Evolutionary conservation across 2,797 vertebrate species (phyloP).

Genomic region (Heteromormyrus szaboi): DNA sequence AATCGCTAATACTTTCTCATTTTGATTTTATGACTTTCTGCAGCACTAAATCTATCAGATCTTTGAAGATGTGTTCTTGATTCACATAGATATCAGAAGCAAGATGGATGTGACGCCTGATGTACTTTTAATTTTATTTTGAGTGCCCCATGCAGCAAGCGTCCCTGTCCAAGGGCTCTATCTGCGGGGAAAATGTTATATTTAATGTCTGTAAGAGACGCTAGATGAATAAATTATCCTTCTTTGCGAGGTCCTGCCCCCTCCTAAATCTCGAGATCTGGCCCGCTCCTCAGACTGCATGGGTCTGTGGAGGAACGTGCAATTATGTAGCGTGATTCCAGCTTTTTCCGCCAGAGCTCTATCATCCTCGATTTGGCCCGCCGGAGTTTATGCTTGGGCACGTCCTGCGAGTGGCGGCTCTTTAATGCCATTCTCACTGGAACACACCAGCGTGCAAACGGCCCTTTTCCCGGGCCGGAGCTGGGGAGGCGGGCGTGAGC

Average conservation of each 20-base stretch:
- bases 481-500: conserved; percentile 25
- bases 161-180: not conserved
- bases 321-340: conserved; percentile 3
- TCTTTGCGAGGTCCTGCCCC: not conserved
- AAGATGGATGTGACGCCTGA: not conserved
- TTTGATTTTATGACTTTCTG: not conserved
- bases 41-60: not conserved
- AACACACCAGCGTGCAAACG: not conserved
- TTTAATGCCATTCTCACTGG: conserved; percentile 5
- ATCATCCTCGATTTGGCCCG: not conserved
- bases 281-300: not conserved
- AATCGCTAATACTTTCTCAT: not conserved
- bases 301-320: not conserved
- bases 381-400: not conserved
- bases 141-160: not conserved
- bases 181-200: not conserved
- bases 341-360: not conserved
- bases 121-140: not conserved
- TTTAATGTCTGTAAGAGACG: conserved; percentile 1
- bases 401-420: not conserved
- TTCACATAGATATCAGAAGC: not conserved
- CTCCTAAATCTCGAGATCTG: not conserved
- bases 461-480: not conserved
- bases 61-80: not conserved
- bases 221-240: conserved; percentile 4